Base-by-base conservation (phyloP, 2,797 vertebrate species). In the Megalops cyprinoides region DNA sequence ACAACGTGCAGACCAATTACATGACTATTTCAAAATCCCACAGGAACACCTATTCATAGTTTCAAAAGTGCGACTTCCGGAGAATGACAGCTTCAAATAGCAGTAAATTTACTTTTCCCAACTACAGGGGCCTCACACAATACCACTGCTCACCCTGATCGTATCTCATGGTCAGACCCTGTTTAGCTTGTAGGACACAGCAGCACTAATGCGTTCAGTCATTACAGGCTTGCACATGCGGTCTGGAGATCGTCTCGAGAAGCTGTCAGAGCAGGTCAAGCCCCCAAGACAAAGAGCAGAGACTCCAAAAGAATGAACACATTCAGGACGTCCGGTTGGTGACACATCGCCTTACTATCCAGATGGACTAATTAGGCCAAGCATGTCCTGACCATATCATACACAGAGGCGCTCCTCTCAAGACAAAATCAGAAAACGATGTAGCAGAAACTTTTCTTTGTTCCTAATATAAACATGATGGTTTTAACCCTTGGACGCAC, bases 341-440 rank as follows among this genome's bases (percentile, higher is more conserved):
- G 67, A 71, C 37, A 42, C 67, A 71, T 71, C 20, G 5, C 9
- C 34, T 23, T 42, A 18, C 18, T 18, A 23, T 71, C 39, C 67
- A 71, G 6, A 31, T 71, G 39, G 23, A 71, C 67, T n/a, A 71
- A 71, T 71, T 71, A 71, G 67, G 39, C 2, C 20, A 10, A 71
- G 25, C n/a, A 6, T 14, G 37, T 44, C 39, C 67, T n/a, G 67
- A 42, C 37, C 44, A n/a, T 1, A 28, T 28, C 34, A n/a, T n/a
- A n/a, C n/a, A n/a, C n/a, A n/a, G n/a, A n/a, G n/a, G n/a, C n/a
- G 31, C 31, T 71, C 67, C 67, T 71, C 67, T 71, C 37, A 44
- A 71, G 34, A n/a, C 44, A 71, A 42, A 42, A 7, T 42, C 37
- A 42, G 67, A 20, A 71, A 71, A 71, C 20, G 6, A 37, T 71